These are phyloP conservation scores for Chrysodeixis includens DNA, from an alignment of 2,888 invertebrate genomes.

Conservation along the genomic window DNA sequence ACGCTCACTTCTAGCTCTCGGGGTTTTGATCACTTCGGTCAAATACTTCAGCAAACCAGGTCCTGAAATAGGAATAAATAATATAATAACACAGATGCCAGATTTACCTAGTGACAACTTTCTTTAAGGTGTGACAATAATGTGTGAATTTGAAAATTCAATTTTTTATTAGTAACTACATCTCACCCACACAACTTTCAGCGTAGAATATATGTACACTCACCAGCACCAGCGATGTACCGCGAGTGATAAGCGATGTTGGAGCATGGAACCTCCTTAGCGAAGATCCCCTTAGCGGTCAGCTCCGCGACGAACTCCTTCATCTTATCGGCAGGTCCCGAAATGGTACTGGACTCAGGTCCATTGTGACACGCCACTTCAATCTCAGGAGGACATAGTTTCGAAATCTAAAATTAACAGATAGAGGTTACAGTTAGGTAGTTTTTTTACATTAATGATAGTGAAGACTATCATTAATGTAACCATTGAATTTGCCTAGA, in stretches of 20 bases:
- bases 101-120: too few species aligned
- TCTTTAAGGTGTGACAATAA: too few species aligned
- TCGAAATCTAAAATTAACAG: background rate
- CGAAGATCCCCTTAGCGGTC: constrained; percentile 78
- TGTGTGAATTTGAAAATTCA: too few species aligned
- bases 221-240: constrained; percentile 92
- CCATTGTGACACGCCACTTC: constrained; percentile 95
- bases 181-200: too few species aligned
- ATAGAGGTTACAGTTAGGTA: too few species aligned
- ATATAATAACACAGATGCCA: background rate
- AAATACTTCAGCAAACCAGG: constrained; percentile 88
- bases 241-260: constrained; percentile 97
- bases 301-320: constrained; percentile 86
- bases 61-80: too few species aligned
- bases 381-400: constrained; percentile 89
- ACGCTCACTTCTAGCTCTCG: constrained; percentile 91
- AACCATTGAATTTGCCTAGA: too few species aligned
- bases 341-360: constrained; percentile 93
- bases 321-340: constrained; percentile 92
- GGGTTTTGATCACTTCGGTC: constrained; percentile 89
- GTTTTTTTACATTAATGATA: too few species aligned
- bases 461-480: too few species aligned
- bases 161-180: too few species aligned
- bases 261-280: constrained; percentile 89
- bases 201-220: too few species aligned